Conservation (phyloP, 1,140 invertebrate species). For the Matsumurasca onukii region DNA sequence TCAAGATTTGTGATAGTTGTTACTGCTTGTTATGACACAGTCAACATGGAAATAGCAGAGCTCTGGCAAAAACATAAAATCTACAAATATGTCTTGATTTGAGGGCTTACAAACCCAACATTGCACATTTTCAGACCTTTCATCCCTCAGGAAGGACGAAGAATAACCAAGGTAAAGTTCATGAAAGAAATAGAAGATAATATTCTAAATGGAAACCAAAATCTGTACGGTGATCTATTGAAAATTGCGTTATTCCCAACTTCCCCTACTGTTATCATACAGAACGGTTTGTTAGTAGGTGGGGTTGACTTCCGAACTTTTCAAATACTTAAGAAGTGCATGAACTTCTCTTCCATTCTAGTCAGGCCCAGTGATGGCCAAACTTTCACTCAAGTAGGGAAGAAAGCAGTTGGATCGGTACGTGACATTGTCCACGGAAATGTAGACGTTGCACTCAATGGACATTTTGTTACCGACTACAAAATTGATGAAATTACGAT, state of each 20-base stretch:
- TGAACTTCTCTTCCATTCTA: neutral
- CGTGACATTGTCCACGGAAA: constrained; percentile 3
- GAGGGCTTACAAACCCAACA: neutral
- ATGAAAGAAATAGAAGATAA: neutral
- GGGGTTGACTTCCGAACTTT: neutral
- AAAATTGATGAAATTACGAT: neutral
- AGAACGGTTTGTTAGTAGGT: neutral
- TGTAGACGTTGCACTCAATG: constrained; percentile 13
- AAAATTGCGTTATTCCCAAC: neutral
- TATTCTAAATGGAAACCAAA: neutral
- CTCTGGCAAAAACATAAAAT: neutral
- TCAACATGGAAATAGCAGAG: neutral
- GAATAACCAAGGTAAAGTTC: neutral
- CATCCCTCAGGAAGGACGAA: neutral
- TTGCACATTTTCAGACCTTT: constrained; percentile 7
- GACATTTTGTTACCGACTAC: neutral
- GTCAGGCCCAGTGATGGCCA: neutral
- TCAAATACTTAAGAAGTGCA: neutral
- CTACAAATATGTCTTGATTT: constrained; percentile 24
- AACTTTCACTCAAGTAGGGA: constrained; percentile 3
- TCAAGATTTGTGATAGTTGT: neutral
- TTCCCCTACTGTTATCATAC: neutral
- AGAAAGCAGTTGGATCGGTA: neutral
- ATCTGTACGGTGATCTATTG: neutral
- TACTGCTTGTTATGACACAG: neutral